phyloP scores from a whole-genome alignment of 2,113 vertebrate genomes.

The Catagonus wagneri region DNA sequence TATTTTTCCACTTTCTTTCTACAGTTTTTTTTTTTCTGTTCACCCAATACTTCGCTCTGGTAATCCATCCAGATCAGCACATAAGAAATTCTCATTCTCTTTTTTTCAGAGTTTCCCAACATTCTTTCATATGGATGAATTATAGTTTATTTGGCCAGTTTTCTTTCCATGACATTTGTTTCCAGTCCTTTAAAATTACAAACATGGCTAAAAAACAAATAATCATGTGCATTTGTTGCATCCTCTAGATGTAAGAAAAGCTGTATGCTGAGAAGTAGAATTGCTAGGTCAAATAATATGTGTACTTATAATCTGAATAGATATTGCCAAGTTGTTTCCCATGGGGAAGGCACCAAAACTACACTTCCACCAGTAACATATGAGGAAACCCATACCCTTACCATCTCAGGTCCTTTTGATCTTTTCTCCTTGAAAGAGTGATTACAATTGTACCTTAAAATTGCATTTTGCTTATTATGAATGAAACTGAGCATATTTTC shows the following conservation, averaged over 20 bases:
- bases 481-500: not conserved
- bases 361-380: not conserved
- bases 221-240: rapidly evolving
- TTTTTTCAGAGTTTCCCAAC: not conserved
- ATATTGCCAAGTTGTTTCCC: not conserved
- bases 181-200: not conserved
- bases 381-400: not conserved
- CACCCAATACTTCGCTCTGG: not conserved
- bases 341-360: not conserved
- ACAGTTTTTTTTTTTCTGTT: not conserved
- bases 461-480: not conserved
- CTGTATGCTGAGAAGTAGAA: not conserved
- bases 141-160: not conserved
- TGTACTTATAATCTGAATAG: not conserved
- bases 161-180: not conserved
- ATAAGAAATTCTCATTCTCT: constrained; percentile 3
- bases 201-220: not conserved
- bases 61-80: not conserved
- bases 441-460: not conserved
- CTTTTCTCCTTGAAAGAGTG: not conserved
- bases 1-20: not conserved
- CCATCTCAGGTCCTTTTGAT: not conserved
- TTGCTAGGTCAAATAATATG: not conserved
- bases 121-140: not conserved
- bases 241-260: not conserved